phyloP scores from a whole-genome alignment of 2,113 vertebrate species.

The Elaphurus davidianus region DNA sequence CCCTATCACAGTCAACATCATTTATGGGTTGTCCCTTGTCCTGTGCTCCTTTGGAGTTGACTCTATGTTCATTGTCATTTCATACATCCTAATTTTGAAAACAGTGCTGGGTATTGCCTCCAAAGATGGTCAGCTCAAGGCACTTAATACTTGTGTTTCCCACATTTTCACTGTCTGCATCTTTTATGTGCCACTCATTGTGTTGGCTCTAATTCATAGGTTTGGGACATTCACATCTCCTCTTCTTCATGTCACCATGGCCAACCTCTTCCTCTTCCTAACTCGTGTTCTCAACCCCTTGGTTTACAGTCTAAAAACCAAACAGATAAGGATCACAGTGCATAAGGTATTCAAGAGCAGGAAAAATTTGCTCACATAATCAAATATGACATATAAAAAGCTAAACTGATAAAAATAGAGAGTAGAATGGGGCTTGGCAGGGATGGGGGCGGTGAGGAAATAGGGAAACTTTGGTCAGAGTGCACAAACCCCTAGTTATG shows the following conservation, averaged over 20 bases:
- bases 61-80: constrained; percentile 48
- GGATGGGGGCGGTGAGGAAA: neutral
- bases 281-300: constrained; percentile 72
- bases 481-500: neutral
- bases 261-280: constrained; percentile 70
- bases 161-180: constrained; percentile 68
- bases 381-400: neutral
- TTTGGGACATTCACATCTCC: constrained; percentile 60
- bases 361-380: neutral
- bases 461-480: neutral
- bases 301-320: constrained; percentile 67
- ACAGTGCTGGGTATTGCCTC: constrained; percentile 59
- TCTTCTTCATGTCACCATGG: constrained; percentile 64
- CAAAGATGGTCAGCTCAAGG: constrained; percentile 33
- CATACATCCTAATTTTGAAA: constrained; percentile 65
- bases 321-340: constrained; percentile 33
- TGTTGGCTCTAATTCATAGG: constrained; percentile 66
- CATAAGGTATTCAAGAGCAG: constrained; percentile 1
- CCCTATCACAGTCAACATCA: constrained; percentile 44
- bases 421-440: neutral
- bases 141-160: constrained; percentile 66
- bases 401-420: neutral
- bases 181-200: constrained; percentile 65
- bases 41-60: constrained; percentile 62
- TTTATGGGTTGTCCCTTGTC: constrained; percentile 62